phyloP scores from a whole-genome alignment of 2,113 vertebrate species.

The Xiphias gladius region DNA sequence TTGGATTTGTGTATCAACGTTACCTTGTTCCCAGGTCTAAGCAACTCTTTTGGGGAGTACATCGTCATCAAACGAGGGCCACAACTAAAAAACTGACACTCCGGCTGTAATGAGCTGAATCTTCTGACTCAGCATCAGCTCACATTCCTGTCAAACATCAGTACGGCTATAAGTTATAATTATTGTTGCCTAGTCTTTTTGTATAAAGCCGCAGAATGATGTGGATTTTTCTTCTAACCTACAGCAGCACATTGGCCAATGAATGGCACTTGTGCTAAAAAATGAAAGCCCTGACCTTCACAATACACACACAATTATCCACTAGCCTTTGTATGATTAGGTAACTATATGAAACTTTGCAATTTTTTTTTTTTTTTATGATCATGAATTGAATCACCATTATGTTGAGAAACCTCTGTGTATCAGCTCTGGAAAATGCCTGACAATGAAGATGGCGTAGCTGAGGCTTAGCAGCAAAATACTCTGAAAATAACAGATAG shows the following conservation, averaged over 20 bases:
- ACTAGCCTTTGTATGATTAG: neutral
- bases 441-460: neutral
- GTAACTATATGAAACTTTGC: neutral
- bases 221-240: neutral
- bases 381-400: neutral
- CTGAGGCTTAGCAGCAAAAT: neutral
- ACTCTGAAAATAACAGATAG: no score
- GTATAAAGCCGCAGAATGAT: neutral
- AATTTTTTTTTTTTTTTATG: neutral
- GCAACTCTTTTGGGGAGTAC: no score
- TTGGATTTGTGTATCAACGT: no score
- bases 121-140: neutral
- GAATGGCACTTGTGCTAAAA: neutral
- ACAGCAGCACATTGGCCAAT: neutral
- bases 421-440: neutral
- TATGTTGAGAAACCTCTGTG: neutral
- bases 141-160: neutral
- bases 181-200: neutral
- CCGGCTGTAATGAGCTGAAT: neutral
- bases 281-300: accelerated
- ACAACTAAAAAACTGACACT: neutral
- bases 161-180: neutral
- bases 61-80: neutral
- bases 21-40: no score
- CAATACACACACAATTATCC: neutral